Percentiles rank a stretch among this genome's conserved stretches.
Evolutionary conservation across 2,113 vertebrate genomes (phyloP).

Genomic region (Notechis scutatus): DNA sequence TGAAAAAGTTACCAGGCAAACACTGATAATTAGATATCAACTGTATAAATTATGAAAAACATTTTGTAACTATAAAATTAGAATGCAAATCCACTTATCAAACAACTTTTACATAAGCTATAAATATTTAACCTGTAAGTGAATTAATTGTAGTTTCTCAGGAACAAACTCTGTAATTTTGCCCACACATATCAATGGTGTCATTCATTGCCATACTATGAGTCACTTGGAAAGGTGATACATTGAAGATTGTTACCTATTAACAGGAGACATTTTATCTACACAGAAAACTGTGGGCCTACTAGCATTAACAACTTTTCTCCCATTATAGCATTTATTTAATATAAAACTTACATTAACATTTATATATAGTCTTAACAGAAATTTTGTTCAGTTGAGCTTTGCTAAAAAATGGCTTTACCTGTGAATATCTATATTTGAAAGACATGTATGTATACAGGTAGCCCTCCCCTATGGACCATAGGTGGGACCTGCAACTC

Average conservation of each 20-base stretch:
- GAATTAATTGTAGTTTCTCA: conserved; percentile 37
- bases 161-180: conserved; percentile 13
- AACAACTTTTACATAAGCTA: not conserved
- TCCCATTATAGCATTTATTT: not conserved
- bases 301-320: conserved; percentile 2
- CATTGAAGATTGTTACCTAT: conserved; percentile 1
- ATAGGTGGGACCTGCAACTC: not conserved
- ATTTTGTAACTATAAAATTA: not conserved
- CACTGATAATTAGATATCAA: not conserved
- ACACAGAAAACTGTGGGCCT: not conserved
- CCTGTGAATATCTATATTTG: not conserved
- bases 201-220: not conserved
- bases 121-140: conserved; percentile 26
- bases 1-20: not conserved
- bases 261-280: conserved; percentile 15
- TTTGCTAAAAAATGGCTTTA: not conserved
- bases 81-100: not conserved
- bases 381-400: conserved; percentile 3
- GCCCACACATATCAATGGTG: not conserved
- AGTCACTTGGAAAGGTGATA: conserved; percentile 26
- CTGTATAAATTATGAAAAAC: not conserved
- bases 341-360: not conserved
- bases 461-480: not conserved
- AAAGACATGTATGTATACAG: not conserved
- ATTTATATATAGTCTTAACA: not conserved